These are phyloP conservation scores for Drosophila leonis DNA, from an alignment of 2,888 invertebrate species.

Conservation along the genomic window DNA sequence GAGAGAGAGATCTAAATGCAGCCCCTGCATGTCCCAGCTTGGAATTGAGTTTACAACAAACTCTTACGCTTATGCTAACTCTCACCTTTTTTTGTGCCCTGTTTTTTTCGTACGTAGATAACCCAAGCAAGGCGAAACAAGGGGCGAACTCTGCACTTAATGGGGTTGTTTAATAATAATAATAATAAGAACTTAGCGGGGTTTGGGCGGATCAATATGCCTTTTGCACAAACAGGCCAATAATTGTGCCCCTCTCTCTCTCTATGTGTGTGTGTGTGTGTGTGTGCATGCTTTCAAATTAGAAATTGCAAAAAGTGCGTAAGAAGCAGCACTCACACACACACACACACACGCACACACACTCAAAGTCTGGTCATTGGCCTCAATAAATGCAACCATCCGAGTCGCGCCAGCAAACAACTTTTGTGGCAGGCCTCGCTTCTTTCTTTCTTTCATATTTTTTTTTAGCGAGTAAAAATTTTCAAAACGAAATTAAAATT, in stretches of 20 bases:
- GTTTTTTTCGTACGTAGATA: slow-evolving; percentile 55
- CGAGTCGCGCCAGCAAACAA: slow-evolving; percentile 70
- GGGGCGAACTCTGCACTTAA: slow-evolving; percentile 53
- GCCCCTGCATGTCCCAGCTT: slow-evolving; percentile 51
- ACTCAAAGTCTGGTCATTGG: slow-evolving; percentile 70
- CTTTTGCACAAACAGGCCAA: slow-evolving; percentile 67
- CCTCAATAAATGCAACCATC: slow-evolving; percentile 75
- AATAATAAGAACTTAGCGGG: slow-evolving; percentile 61
- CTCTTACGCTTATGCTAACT: not conserved
- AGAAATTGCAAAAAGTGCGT: slow-evolving; percentile 79
- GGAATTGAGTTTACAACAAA: slow-evolving; percentile 50
- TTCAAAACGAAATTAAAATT: slow-evolving; percentile 82
- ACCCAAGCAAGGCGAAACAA: slow-evolving; percentile 22
- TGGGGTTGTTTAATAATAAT: slow-evolving; percentile 80
- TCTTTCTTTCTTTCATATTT: slow-evolving; percentile 19
- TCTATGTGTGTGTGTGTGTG: slow-evolving; percentile 15
- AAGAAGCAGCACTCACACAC: slow-evolving; percentile 63
- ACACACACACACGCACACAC: slow-evolving; percentile 9
- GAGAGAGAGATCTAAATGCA: not conserved
- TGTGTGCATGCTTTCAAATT: slow-evolving; percentile 65
- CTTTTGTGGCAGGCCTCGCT: slow-evolving; percentile 61
- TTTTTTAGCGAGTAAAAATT: slow-evolving; percentile 70
- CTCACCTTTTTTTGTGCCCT: slow-evolving; percentile 4
- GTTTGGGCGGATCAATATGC: slow-evolving; percentile 75
- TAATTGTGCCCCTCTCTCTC: slow-evolving; percentile 46